Base-by-base conservation (phyloP, 2,888 invertebrate genomes). In the Caenorhabditis imperialis region DNA sequence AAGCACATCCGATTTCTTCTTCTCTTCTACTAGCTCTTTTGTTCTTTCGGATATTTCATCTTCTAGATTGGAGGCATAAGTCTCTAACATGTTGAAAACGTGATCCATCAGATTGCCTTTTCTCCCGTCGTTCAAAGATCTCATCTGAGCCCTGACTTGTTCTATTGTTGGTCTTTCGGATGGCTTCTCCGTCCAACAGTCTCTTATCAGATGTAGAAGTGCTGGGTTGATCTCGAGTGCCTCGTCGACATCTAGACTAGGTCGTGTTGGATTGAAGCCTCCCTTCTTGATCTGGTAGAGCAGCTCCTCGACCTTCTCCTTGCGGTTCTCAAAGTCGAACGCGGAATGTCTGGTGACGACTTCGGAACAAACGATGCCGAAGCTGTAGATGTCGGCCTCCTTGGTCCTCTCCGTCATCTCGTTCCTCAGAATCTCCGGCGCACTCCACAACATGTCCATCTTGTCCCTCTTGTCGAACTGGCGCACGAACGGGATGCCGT, bases 1-100 rank as follows among this genome's bases (percentile, higher is more conserved):
- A 10, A 85, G 57, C 5, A 85, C 57, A 73, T 85, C 85, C n/a
- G 83, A 78, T 45, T 85, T 85, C 73, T 85, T 85, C 77, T 85
- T 84, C 57, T 85, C 85, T 50, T 85, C 82, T 5, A 82, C 81
- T 30, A 85, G 62, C 42, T 85, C 79, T 44, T 72, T 69, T 14
- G 77, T 79, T 27, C 79, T 42, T 5, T 77, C 73, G 37, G 75
- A 62, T 2, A 79, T 75, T 54, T 84, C 82, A 10, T 79, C 78
- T 57, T 84, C 84, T n/a, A 84, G 65, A 16, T 73, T 77, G 1
- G 73, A 73, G 0, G 84, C 84, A 53, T 84, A 83, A 5, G 75
- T 58, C 44, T 84, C 84, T 7, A 84, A 54, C 77, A 84, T 81
- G 16, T 77, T 75, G 73, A 84, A 84, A 12, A 84, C 83, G 61